Percentiles rank a stretch among this genome's conserved stretches.
Evolutionary conservation across 2,113 vertebrate species (phyloP).

Genomic region (Boulengerochromis microlepis): DNA sequence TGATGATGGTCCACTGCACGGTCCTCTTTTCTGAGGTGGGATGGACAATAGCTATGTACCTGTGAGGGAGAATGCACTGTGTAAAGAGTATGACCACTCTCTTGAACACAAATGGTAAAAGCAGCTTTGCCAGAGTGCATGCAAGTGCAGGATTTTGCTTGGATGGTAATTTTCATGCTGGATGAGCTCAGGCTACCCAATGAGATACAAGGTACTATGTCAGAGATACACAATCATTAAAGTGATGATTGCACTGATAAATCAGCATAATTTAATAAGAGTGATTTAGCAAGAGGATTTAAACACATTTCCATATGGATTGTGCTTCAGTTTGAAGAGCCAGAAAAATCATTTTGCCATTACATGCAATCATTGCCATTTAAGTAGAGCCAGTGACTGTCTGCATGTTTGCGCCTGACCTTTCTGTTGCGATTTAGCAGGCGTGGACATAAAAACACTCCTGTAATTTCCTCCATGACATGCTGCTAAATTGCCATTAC

Average conservation of each 20-base stretch:
- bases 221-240: not conserved
- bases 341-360: not conserved
- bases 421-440: not conserved
- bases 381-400: not conserved
- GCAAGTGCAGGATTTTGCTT: not conserved
- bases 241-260: not conserved
- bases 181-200: not conserved
- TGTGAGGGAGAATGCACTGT: not conserved
- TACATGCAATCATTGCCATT: not conserved
- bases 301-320: not conserved
- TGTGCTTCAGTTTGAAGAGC: not conserved
- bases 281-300: not conserved
- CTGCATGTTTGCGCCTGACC: not conserved
- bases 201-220: not conserved
- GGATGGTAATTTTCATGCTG: not conserved
- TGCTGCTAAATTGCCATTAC: not conserved
- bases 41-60: constrained; percentile 77
- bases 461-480: not conserved
- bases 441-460: not conserved
- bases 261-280: not conserved
- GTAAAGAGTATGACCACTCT: not conserved
- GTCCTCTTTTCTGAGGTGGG: constrained; percentile 74
- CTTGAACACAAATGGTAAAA: not conserved
- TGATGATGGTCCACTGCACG: constrained; percentile 73
- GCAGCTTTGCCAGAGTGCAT: not conserved